These are phyloP conservation scores for Timema cristinae DNA, from an alignment of 2,888 invertebrate species.

Conservation along the genomic window DNA sequence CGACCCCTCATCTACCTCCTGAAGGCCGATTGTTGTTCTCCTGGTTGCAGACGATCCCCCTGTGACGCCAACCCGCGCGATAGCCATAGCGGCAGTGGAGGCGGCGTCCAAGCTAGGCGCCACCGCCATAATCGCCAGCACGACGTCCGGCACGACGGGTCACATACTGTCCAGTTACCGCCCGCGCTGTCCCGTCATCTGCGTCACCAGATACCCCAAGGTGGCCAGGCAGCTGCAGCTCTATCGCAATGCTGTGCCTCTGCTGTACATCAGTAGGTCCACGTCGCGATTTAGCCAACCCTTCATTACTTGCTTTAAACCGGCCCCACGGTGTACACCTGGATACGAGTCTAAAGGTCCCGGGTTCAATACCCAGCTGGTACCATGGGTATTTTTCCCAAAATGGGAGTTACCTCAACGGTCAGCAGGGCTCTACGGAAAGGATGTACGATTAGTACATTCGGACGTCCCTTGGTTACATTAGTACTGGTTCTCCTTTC, in stretches of 20 bases:
- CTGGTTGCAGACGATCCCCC: slow-evolving; percentile 55
- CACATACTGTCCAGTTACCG: slow-evolving; percentile 88
- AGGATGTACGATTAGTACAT: too few relatives aligned
- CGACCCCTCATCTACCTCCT: too few relatives aligned
- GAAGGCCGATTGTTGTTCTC: too few relatives aligned
- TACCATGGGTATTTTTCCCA: too few relatives aligned
- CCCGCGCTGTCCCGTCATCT: slow-evolving; percentile 90
- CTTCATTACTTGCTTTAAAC: too few relatives aligned
- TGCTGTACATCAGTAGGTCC: slow-evolving; percentile 70
- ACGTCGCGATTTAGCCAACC: background rate
- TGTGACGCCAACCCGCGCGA: slow-evolving; percentile 83
- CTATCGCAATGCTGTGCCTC: slow-evolving; percentile 86
- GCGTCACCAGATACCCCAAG: slow-evolving; percentile 78
- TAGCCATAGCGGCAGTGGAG: slow-evolving; percentile 92
- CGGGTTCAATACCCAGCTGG: too few relatives aligned
- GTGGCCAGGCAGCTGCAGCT: slow-evolving; percentile 89
- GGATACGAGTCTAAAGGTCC: too few relatives aligned
- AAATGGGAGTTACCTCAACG: too few relatives aligned
- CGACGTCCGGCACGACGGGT: slow-evolving; percentile 79
- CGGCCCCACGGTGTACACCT: too few relatives aligned
- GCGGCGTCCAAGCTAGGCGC: slow-evolving; percentile 87
- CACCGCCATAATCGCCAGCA: slow-evolving; percentile 82
- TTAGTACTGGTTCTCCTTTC: too few relatives aligned
- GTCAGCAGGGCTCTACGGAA: too few relatives aligned
- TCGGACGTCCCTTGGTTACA: too few relatives aligned